Conservation (phyloP, 2,888 invertebrate genomes). For the Tipula lateralis region DNA sequence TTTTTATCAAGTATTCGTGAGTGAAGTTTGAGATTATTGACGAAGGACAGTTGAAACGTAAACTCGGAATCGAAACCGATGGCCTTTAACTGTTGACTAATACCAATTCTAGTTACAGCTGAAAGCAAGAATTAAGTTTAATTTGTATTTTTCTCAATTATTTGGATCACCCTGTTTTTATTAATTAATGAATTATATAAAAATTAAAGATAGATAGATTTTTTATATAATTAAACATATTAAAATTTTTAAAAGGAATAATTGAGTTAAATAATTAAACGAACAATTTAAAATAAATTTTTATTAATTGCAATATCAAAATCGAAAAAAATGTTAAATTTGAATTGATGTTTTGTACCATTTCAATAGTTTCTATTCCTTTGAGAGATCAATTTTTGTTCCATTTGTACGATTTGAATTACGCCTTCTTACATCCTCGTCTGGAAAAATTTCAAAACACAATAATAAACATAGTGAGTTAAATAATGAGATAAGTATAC, state of each 20-base stretch:
- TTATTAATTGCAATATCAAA: neutral
- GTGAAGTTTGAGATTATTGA: too few relatives aligned
- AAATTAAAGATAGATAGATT: neutral
- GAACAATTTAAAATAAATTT: neutral
- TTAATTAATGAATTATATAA: neutral
- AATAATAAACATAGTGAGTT: constrained; percentile 26
- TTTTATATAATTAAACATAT: neutral
- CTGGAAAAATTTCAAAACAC: constrained; percentile 33
- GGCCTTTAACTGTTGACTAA: too few relatives aligned
- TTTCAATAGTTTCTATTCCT: constrained; percentile 31
- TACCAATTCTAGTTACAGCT: too few relatives aligned
- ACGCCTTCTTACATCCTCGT: constrained; percentile 34
- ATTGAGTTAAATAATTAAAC: neutral
- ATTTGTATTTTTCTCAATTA: neutral
- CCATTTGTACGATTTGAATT: constrained; percentile 35
- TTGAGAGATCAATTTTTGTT: constrained; percentile 33
- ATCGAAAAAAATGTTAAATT: neutral
- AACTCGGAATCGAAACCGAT: too few relatives aligned
- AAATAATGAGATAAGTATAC: neutral
- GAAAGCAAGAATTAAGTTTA: too few relatives aligned
- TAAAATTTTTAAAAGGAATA: neutral
- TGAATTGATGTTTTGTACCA: neutral
- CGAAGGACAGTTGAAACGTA: too few relatives aligned
- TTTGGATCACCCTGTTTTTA: neutral
- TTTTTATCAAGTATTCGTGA: too few relatives aligned